Base-by-base conservation (phyloP, 2,113 vertebrate genomes). In the Indicator maculatus region DNA sequence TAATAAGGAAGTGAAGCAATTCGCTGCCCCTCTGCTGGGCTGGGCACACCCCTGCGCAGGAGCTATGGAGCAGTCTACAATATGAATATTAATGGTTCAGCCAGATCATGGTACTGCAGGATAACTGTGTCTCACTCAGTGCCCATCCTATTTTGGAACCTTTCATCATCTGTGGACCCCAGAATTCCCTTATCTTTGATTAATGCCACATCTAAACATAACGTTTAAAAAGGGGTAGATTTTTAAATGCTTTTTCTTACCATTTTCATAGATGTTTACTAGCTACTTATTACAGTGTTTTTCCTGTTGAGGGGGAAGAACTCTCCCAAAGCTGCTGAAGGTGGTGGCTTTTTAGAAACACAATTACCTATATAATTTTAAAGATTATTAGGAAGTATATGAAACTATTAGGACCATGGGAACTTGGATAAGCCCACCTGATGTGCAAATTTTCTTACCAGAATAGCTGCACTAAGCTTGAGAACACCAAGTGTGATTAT, bases 401-500 rank as follows among this genome's bases (percentile, higher is more conserved):
- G 50, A 88, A 95, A 74, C 55, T 95, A 66, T 93, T 91, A 92
- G 83, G 83, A 84, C 45, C 47, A 55, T 72, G 86, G 90, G 66
- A 90, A 90, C 83, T 91, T 93, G 69, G 70, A 73, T 91, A 95
- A 88, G 94, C 77, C 59, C 66, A 84, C 80, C 76, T 76, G 73
- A 55, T 88, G 83, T 86, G 77, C 92, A 93, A 92, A 86, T 90
- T 96, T 94, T 82, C 61, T 93, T 93, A 82, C 61, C 36, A 59
- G 81, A 78, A 76, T 92, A 86, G 65, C 58, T 86, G 36, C 55
- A 26, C 36, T 76, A 69, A 91, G 70, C 80, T 77, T 86, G 87
- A 64, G 76, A 95, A 93, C 69, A 52, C 52, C n/a, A 24, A 88
- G 58, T 70, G 66, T 77, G 91, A 79, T 86, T 95, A 23, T 75